Base-by-base conservation (phyloP, 2,888 invertebrate species). In the Chirona hameri region DNA sequence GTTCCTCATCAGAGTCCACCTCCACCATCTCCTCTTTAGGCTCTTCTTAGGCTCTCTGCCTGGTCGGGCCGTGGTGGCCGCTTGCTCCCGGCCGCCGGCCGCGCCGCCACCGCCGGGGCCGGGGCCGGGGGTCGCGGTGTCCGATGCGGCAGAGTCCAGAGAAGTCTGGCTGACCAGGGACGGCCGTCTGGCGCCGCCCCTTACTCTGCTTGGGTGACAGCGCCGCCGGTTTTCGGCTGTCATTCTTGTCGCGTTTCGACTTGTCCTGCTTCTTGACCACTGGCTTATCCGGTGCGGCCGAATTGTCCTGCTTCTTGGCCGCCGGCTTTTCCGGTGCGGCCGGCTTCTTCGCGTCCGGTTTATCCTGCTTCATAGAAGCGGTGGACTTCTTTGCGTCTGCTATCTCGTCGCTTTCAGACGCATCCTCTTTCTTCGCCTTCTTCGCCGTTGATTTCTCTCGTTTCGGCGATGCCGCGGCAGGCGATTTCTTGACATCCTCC, bases 1-100 rank as follows among this genome's bases (percentile, higher is more conserved):
- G n/a, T 52, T 79, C 79, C 52, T 79, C 79, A 48, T 79, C 79
- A 10, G 79, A 79, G 79, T 79, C 79, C 79, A 79, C 79, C 79
- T 79, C 79, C n/a, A 79, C 79, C 79, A 79, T 79, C 79, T 48
- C 79, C 79, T 79, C 79, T 27, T 79, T 79, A 27, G 79, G 48
- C 14, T 52, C 79, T 79, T 52, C 46, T 79, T 79, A 24, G 79
- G 79, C 79, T 79, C 39, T 27, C 79, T 7, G n/a, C 46, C 7
- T 21, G 15, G 46, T 46, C 39, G 12, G 46, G 21, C 4, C 79
- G n/a, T 12, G n/a, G n/a, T n/a, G 12, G 29, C 69, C 69, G 69
- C 29, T 69, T 69, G 29, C 69, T 29, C 21, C 39, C 48, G 48
- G 15, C 39, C 24, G 48, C 12, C 46, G 79, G 46, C 46, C 12